Base-by-base conservation (phyloP, 2,888 invertebrate species). In the Dioctria rufipes region DNA sequence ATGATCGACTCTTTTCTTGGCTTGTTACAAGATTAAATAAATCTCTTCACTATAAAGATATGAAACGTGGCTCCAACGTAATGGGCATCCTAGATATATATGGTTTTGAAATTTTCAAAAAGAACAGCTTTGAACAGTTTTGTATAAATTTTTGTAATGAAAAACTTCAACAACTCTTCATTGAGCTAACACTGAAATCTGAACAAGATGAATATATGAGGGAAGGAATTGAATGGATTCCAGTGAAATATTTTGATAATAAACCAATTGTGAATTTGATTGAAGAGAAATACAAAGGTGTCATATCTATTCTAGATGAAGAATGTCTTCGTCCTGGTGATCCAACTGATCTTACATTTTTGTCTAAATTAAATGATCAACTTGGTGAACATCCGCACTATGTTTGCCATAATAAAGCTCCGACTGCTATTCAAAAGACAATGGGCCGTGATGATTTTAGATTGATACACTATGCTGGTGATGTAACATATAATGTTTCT, bases 101-200 rank as follows among this genome's bases (percentile, higher is more conserved):
- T 86, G 98, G 97, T 71, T 98, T 98, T 87, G 97, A 98, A 89
- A 96, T 98, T 84, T 97, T 98, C 90, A 92, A 95, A 78, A 94
- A 92, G 84, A 98, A 98, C 87, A 95, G 95, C 94, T 88, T 87
- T 82, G 88, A 88, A 88, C 97, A 98, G 89, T 95, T 98, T 88
- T 97, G 97, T 90, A 98, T 98, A 83, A 98, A 98, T 90, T 97
- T 95, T 90, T 98, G 97, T 88, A 98, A 98, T 88, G 97, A 98
- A 90, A 98, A 98, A 88, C 91, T 98, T 82, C 97, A 98, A 88
- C 97, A 98, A 89, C 90, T 98, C 82, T 98, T 98, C 89, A 97
- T 98, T 86, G 95, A 97, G 88, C 89, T 97, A 86, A 97, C 97
- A 0, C 89, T 98, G 60, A 95, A 95, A 87, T 95, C 95, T 11